Percentiles rank a stretch among this genome's conserved stretches.
Evolutionary conservation across 1,140 invertebrate species (phyloP).

Genomic region (Saccostrea echinata): DNA sequence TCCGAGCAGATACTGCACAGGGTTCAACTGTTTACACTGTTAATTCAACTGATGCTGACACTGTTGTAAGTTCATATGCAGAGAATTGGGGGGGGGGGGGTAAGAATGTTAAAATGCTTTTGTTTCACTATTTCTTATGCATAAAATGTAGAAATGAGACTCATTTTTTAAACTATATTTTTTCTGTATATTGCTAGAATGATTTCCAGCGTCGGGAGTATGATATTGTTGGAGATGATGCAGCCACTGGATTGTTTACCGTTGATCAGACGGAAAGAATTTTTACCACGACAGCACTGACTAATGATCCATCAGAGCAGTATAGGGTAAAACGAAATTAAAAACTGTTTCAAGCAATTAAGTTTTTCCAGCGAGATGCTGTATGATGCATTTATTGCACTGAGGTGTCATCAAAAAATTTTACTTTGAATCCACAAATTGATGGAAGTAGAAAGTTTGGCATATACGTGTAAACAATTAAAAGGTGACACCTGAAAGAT

Average conservation of each 20-base stretch:
- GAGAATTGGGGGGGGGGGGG: neutral
- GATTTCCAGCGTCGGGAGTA: slow-evolving; percentile 63
- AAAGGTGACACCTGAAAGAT: too few species aligned
- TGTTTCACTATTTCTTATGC: too few species aligned
- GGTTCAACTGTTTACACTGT: slow-evolving; percentile 53
- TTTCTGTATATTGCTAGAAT: slow-evolving; percentile 22
- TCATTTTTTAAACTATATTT: neutral
- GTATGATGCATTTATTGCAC: too few species aligned
- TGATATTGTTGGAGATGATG: slow-evolving; percentile 66
- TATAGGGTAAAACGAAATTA: slow-evolving; percentile 46
- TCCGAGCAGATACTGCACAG: slow-evolving; percentile 48
- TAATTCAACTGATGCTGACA: slow-evolving; percentile 66
- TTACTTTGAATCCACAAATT: too few species aligned
- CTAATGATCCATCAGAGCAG: slow-evolving; percentile 38
- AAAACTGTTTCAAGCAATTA: neutral
- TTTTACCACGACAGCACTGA: slow-evolving; percentile 32
- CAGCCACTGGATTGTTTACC: slow-evolving; percentile 55
- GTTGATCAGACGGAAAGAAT: slow-evolving; percentile 57
- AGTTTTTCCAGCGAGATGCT: neutral
- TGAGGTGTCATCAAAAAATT: too few species aligned
- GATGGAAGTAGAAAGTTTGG: too few species aligned
- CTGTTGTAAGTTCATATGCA: slow-evolving; percentile 53
- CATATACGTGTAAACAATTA: too few species aligned
- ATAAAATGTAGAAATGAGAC: too few species aligned
- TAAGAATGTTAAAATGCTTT: neutral